A percentile compares a stretch with the other conserved stretches of the same genome.
These are phyloP conservation scores for Pseudobourletiella spinata DNA, from an alignment of 1,140 invertebrate species.

Conservation along the genomic window DNA sequence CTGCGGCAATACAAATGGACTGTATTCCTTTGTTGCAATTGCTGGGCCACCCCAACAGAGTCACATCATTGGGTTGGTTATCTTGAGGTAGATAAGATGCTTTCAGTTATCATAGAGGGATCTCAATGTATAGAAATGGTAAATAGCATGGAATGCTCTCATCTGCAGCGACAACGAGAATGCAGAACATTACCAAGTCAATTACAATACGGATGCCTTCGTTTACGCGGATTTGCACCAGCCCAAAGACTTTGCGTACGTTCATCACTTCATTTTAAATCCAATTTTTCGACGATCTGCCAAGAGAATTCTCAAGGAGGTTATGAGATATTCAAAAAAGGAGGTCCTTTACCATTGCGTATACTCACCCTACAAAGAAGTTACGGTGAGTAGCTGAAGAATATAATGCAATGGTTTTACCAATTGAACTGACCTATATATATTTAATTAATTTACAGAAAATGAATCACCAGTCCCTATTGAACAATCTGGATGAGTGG, in stretches of 20 bases:
- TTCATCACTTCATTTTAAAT: constrained; percentile 48
- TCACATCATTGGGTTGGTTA: constrained; percentile 2
- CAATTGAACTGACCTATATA: neutral
- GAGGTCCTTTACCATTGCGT: constrained; percentile 45
- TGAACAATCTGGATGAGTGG: constrained; percentile 31
- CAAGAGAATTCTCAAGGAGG: constrained; percentile 51
- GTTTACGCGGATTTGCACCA: constrained; percentile 43
- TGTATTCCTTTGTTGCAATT: neutral
- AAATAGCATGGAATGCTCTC: too few species aligned
- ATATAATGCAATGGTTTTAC: neutral
- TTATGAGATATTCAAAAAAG: constrained; percentile 45
- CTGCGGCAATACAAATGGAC: neutral
- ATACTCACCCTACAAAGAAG: constrained; percentile 33
- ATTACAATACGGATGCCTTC: constrained; percentile 49
- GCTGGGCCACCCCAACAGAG: neutral
- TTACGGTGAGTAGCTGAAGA: neutral
- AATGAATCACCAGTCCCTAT: constrained; percentile 18
- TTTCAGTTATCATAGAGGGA: neutral
- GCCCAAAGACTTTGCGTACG: constrained; percentile 41
- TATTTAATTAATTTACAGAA: constrained; percentile 1
- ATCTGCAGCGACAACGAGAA: constrained; percentile 43
- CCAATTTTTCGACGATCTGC: constrained; percentile 50
- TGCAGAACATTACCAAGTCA: constrained; percentile 43
- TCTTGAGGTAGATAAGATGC: neutral
- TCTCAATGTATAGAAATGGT: neutral